Base-by-base conservation (phyloP, 2,888 invertebrate genomes). In the Monoplex corrugatus region DNA sequence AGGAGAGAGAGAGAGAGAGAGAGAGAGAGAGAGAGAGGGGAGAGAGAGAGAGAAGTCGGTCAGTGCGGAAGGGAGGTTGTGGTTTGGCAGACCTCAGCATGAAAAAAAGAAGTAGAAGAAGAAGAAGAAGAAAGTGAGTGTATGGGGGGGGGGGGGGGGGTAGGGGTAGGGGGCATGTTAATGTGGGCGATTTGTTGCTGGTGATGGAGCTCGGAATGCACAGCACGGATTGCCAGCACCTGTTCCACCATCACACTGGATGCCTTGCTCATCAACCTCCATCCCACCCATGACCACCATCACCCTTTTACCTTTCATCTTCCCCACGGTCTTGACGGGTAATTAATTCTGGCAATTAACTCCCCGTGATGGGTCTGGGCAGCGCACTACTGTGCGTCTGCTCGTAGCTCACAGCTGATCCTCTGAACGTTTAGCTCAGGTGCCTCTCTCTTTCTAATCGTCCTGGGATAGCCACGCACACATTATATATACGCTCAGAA, bases 211-310 rank as follows among this genome's bases (percentile, higher is more conserved):
- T 72, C 2, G n/a, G 82, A n/a, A 32, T 82, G 40, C 80, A 45
- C 32, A 16, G 45, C 45, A 43, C 82, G 44, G 45, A 82, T 82
- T 82, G 82, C 82, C n/a, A 82, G 32, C 82, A 82, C 82, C 87
- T 75, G 75, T 87, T 35, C 78, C 28, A 50, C 10, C 75, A 23
- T 35, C 38, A 35, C 32, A 32, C 13, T 44, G 43, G 35, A n/a
- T 68, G 28, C 43, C 35, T 23, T 35, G 40, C 83, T 43, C 44
- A 50, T 13, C 35, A 38, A 13, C 63, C 13, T 35, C 35, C 16
- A 16, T 23, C 68, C 8, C n/a, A 68, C 68, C 23, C 68, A 28
- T 68, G 68, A 8, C 68, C 35, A n/a, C 43, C 72, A 57, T 50
- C 40, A 44, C 23, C 38, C 45, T 10, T 32, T 1, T 35, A n/a